Conservation (phyloP, 2,888 invertebrate species). For the Fragum whitleyi region DNA sequence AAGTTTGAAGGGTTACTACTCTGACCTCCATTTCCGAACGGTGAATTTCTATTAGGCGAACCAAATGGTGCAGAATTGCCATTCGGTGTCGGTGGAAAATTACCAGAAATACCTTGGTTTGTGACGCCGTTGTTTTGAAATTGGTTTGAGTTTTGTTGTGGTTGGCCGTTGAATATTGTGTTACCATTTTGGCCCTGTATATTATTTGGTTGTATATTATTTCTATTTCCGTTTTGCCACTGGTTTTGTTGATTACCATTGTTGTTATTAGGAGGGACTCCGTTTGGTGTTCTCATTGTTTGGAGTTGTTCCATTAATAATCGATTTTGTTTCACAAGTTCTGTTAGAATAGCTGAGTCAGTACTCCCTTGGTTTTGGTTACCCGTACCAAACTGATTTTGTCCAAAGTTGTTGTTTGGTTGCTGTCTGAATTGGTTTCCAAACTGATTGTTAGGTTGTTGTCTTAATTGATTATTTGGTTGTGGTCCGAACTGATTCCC, state of each 20-base stretch:
- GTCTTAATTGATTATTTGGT: slow-evolving; percentile 14
- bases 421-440: slow-evolving; percentile 7
- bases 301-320: slow-evolving; percentile 56
- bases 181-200: background rate
- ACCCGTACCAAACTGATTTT: slow-evolving; percentile 13
- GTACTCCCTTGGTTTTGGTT: slow-evolving; percentile 24
- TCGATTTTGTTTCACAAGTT: slow-evolving; percentile 56
- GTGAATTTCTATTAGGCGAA: background rate
- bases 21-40: background rate
- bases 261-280: background rate
- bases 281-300: slow-evolving; percentile 16
- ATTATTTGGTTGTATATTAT: background rate
- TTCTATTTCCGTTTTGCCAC: slow-evolving; percentile 9
- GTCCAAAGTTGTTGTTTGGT: slow-evolving; percentile 6
- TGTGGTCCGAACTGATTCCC: slow-evolving; percentile 18
- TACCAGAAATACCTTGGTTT: slow-evolving; percentile 10
- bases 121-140: slow-evolving; percentile 4
- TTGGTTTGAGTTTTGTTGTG: background rate
- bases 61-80: slow-evolving; percentile 17
- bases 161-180: background rate
- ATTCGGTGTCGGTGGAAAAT: background rate
- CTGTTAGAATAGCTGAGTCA: slow-evolving; percentile 26
- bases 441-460: slow-evolving; percentile 13
- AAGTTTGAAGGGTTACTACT: background rate
- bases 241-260: background rate